Percentiles rank a stretch among this genome's conserved stretches.
These are phyloP conservation scores for Menura novaehollandiae DNA, from an alignment of 2,113 vertebrate species.

Conservation along the genomic window DNA sequence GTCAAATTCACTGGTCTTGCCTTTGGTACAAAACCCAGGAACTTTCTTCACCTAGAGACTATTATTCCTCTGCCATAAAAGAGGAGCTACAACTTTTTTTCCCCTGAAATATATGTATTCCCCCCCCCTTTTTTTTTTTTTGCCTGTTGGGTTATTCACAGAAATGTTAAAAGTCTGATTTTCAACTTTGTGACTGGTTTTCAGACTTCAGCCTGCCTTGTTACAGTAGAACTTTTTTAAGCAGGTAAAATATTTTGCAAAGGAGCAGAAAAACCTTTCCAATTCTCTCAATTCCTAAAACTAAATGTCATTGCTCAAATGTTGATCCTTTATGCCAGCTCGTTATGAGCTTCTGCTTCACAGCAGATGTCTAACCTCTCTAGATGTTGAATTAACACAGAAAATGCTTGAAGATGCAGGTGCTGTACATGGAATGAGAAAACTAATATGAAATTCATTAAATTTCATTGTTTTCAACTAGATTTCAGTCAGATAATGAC, in stretches of 20 bases:
- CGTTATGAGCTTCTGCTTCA: neutral
- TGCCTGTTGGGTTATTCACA: neutral
- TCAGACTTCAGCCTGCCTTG: neutral
- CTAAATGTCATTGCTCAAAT: neutral
- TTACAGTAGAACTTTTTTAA: neutral
- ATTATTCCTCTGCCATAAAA: neutral
- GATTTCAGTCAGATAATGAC: neutral
- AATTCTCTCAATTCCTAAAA: neutral
- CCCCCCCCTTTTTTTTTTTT: neutral
- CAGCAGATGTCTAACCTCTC: neutral
- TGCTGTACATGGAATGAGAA: neutral
- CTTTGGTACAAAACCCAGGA: neutral
- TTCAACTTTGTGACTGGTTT: neutral
- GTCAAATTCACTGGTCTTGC: neutral
- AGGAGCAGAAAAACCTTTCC: neutral
- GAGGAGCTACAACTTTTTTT: neutral
- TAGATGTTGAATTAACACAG: neutral
- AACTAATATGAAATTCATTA: neutral
- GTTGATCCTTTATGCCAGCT: neutral
- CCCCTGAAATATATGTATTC: neutral
- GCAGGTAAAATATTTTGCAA: neutral
- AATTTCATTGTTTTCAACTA: neutral
- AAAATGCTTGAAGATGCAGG: neutral
- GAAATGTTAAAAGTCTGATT: neutral
- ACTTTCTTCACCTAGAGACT: neutral